A percentile compares a stretch with the other conserved stretches of the same genome.
These are phyloP conservation scores for Dromaius novaehollandiae DNA, from an alignment of 2,113 vertebrate species.

Conservation along the genomic window DNA sequence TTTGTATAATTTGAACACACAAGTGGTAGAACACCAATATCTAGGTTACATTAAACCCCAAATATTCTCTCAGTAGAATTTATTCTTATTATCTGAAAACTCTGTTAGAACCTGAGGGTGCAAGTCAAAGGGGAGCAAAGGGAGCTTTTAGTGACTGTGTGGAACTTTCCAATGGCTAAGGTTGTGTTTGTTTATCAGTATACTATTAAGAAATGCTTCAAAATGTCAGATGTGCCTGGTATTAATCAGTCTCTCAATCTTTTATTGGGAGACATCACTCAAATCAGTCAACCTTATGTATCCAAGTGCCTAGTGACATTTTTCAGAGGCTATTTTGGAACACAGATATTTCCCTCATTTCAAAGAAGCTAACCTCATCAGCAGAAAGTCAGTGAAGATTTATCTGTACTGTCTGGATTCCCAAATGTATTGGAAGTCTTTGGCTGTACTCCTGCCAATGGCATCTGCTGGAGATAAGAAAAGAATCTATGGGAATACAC, in stretches of 20 bases:
- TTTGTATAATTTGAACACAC: not conserved
- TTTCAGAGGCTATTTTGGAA: constrained; percentile 45
- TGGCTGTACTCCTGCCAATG: not conserved
- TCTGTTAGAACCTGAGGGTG: not conserved
- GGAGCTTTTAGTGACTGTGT: not conserved
- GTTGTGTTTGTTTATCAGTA: not conserved
- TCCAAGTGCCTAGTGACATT: not conserved
- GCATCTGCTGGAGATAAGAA: not conserved
- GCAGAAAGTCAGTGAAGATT: constrained; percentile 37
- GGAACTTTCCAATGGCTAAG: not conserved
- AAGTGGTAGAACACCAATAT: not conserved
- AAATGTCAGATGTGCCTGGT: not conserved
- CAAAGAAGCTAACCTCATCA: constrained; percentile 29
- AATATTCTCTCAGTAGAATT: not conserved
- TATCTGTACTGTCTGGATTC: not conserved
- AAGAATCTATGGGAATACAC: not conserved
- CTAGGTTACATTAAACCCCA: not conserved
- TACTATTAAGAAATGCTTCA: not conserved
- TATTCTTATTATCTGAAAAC: not conserved
- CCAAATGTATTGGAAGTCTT: constrained; percentile 23
- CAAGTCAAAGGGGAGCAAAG: not conserved
- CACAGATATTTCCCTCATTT: not conserved
- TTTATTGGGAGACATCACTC: not conserved
- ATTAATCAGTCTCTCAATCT: not conserved
- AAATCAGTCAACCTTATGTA: not conserved